Evolutionary conservation across 2,113 vertebrate genomes (phyloP).

Genomic region (Siniperca chuatsi): DNA sequence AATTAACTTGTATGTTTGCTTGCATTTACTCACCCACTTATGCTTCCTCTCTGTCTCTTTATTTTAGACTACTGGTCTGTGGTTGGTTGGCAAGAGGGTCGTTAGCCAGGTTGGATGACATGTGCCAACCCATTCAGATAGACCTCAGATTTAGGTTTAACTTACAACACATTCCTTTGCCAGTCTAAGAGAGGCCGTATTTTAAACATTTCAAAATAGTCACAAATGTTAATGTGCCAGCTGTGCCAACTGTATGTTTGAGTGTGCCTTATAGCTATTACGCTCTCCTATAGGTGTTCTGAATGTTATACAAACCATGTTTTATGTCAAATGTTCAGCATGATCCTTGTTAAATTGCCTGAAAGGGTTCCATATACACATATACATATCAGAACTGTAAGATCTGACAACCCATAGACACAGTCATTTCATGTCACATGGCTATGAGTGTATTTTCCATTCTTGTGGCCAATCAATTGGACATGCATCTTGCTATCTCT

Average conservation of each 20-base stretch:
- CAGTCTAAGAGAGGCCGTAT: not conserved
- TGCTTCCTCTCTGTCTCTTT: not conserved
- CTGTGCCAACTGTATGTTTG: not conserved
- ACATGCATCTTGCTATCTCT: conserved; percentile 31
- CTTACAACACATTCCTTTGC: not conserved
- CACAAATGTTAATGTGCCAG: not conserved
- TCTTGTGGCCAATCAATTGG: conserved; percentile 47
- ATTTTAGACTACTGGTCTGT: not conserved
- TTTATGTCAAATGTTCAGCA: conserved; percentile 6
- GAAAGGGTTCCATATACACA: not conserved
- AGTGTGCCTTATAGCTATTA: not conserved
- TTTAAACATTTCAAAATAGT: not conserved
- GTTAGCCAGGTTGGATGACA: not conserved
- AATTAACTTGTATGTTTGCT: not conserved
- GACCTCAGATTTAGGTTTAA: not conserved
- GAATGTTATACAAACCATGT: not conserved
- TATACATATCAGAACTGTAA: conserved; percentile 7
- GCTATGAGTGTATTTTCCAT: conserved; percentile 25
- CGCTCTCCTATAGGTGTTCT: not conserved
- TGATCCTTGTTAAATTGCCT: not conserved
- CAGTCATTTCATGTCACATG: conserved; percentile 20
- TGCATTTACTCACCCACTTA: not conserved
- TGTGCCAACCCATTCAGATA: not conserved
- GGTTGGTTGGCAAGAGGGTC: too few relatives aligned
- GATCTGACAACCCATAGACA: conserved; percentile 18